These are phyloP conservation scores for Chrysoperla carnea DNA, from an alignment of 1,140 invertebrate species.

Conservation along the genomic window DNA sequence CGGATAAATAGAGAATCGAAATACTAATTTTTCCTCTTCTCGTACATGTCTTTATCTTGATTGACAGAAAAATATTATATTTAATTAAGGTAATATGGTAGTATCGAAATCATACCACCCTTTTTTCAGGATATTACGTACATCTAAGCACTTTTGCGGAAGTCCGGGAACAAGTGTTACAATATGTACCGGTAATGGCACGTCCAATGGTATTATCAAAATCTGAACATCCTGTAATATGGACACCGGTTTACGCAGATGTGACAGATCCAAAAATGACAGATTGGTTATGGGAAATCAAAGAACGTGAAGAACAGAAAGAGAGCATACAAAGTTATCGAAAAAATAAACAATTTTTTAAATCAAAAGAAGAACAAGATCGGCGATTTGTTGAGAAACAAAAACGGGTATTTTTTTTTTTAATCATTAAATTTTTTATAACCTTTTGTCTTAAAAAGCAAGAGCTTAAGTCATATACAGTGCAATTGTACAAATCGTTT, in stretches of 20 bases:
- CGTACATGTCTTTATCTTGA: too few species aligned
- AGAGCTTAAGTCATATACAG: too few species aligned
- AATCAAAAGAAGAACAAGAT: constrained; percentile 26
- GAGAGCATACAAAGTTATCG: constrained; percentile 30
- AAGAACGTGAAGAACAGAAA: constrained; percentile 39
- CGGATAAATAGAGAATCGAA: too few species aligned
- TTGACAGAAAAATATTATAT: too few species aligned
- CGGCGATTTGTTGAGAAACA: constrained; percentile 28
- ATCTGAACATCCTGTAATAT: constrained; percentile 42
- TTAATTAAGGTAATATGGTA: too few species aligned
- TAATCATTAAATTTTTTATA: too few species aligned
- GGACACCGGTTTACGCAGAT: constrained; percentile 62
- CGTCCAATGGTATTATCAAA: constrained; percentile 47
- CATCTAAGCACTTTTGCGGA: constrained; percentile 69
- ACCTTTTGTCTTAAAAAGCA: background rate
- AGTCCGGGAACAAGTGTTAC: constrained; percentile 66
- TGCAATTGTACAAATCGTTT: too few species aligned
- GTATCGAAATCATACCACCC: too few species aligned
- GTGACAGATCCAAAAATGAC: constrained; percentile 53
- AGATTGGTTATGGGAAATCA: constrained; percentile 50
- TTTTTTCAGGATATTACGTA: constrained; percentile 46
- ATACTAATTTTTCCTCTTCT: too few species aligned
- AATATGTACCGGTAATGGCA: constrained; percentile 64
- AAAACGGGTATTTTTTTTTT: constrained; percentile 15
- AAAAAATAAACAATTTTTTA: constrained; percentile 22